Evolutionary conservation across 2,888 invertebrate species (phyloP), one percentile per base, ranked within the genome.

Genomic region (Sphaerophoria taeniata): DNA sequence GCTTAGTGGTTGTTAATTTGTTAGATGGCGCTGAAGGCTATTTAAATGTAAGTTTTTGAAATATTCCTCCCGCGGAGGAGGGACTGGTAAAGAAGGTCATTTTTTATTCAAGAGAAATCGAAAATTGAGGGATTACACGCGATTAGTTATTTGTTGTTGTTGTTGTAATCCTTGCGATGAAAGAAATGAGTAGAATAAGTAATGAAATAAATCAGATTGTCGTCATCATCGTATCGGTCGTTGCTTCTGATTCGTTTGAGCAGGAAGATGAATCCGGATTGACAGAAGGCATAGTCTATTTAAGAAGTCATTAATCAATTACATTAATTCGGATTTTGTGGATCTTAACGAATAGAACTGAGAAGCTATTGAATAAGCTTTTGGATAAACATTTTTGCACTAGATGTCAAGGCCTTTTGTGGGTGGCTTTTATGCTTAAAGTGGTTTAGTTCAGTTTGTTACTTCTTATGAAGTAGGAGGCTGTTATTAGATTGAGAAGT

Each of bases 1-100:
- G 60, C 56, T 67, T 75, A 49, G 56, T 39, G 56, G 45, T 63
- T 82, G 78, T 78, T 73, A 61, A 73, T 69, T 77, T 69, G 51
- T 51, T 6, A 53, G 51, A 43, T 43, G 53, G 39, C 53, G 39
- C 9, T 58, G 39, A 43, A 43, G 43, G 9, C 43, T 9, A 43
- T 43, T 43, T 43, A 43, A 43, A 43, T 12, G 43, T 5, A 6
- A 7, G 43, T 43, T 3, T 43, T 9, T 39, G 24, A 24, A 24
- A 24, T 24, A 24, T 24, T 24, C 24, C 24, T 2, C 24, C 24
- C 24, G 24, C 24, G 24, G 24, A 24, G 24, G 24, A 24, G 24
- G 24, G 24, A 39, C 12, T 43, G 4, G 9, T 4, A 1, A 14
- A 14, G 47, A 47, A 47, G 12, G 0, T 24, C 0, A 36, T 43